Evolutionary conservation across 1,140 invertebrate species (phyloP), one percentile per base, ranked within the genome.

Genomic region (Lasioglossum albipes): DNA sequence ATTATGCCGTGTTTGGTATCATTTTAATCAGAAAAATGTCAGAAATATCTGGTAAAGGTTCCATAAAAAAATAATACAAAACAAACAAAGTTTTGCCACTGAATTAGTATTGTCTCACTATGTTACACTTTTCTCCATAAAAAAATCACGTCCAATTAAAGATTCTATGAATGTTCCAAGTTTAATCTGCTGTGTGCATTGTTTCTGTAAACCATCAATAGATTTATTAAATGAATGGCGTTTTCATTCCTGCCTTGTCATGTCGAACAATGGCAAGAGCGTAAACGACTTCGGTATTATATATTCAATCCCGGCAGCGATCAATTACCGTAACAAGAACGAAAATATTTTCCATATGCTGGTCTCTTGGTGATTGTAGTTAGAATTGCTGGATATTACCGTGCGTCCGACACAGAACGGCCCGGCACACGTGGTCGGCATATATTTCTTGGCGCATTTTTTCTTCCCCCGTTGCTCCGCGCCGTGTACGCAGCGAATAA

Each of bases 241-340:
- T 59, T 76, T 69, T 59, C 52, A 69, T 76, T 59, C 22, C 31
- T 9, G 7, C 20, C 16, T n/a, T 41, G 36, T 54, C 42, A 7
- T 36, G 10, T 41, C 42, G 36, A 45, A 76, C 45, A 76, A 76
- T 65, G 69, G 10, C 75, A 2, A 5, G 2, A 7, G 12, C 22
- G 65, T 76, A 61, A 75, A 76, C 75, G 75, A 69, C 57, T n/a
- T 45, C 45, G 45, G 45, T 49, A 49, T 42, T 54, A 65, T n/a
- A n/a, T 59, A 76, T 69, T 61, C 52, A 59, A 69, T 76, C 68
- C 42, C 52, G 31, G 36, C n/a, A n/a, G 7, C 52, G 31, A 42
- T 41, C 65, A 76, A 71, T 78, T 78, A 71, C n/a, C 62, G 59
- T 78, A 41, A 49, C 27, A 61, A 64, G 36, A 64, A 22, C 16